Conservation (phyloP, 1,140 invertebrate species). For the Drosophila oshimai region DNA sequence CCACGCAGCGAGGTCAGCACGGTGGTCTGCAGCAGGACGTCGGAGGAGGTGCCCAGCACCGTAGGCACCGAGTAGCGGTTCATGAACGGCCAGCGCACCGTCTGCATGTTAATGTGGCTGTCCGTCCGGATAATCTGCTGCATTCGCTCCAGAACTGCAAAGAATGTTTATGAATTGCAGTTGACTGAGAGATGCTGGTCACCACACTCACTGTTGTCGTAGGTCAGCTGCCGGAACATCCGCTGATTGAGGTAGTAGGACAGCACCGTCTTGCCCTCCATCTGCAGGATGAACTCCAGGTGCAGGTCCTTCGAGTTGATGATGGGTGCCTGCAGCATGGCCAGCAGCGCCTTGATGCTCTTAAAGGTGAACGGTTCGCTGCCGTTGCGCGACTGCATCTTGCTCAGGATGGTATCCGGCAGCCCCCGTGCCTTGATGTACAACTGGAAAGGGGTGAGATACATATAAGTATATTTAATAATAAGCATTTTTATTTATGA, state of each 20-base stretch:
- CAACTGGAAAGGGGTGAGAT: slow-evolving; percentile 73
- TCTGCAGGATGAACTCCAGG: slow-evolving; percentile 85
- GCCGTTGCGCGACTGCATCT: slow-evolving; percentile 76
- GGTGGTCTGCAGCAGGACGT: slow-evolving; percentile 83
- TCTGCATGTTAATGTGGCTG: slow-evolving; percentile 80
- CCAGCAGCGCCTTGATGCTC: slow-evolving; percentile 83
- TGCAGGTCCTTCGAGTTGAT: slow-evolving; percentile 83
- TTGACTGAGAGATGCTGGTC: background rate
- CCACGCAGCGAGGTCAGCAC: slow-evolving; percentile 84
- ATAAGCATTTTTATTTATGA: too few species aligned
- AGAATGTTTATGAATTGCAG: background rate
- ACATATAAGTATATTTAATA: too few species aligned
- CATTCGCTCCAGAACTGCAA: slow-evolving; percentile 62
- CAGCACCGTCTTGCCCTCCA: slow-evolving; percentile 85
- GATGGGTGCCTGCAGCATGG: slow-evolving; percentile 84
- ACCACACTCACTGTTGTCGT: slow-evolving; percentile 73
- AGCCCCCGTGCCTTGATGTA: slow-evolving; percentile 85
- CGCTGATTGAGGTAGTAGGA: slow-evolving; percentile 85
- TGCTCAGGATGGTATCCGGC: slow-evolving; percentile 73
- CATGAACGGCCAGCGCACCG: slow-evolving; percentile 81
- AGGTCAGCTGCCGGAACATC: slow-evolving; percentile 83
- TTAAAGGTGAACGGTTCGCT: slow-evolving; percentile 81
- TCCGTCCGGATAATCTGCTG: slow-evolving; percentile 63
- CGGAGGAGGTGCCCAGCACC: slow-evolving; percentile 84
- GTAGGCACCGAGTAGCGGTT: slow-evolving; percentile 83